Conservation (phyloP, 2,797 vertebrate species). For the Sebastes itinus region DNA sequence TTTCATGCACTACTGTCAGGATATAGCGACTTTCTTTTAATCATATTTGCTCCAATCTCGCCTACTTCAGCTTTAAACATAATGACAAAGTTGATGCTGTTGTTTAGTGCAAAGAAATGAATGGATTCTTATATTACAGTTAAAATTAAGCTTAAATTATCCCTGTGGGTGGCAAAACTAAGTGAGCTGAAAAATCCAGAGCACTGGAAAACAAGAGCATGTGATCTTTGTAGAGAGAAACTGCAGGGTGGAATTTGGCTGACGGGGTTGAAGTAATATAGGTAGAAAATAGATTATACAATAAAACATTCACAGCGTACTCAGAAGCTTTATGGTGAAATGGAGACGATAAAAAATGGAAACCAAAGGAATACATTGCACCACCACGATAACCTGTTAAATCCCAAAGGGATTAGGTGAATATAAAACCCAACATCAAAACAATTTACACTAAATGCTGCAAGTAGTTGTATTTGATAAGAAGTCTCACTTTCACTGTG, state of each 20-base stretch:
- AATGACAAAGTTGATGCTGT: conserved; percentile 9
- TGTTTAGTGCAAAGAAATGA: not conserved
- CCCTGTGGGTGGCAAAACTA: conserved; percentile 9
- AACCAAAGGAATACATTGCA: conserved; percentile 20
- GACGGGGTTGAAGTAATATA: conserved; percentile 28
- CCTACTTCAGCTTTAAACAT: not conserved
- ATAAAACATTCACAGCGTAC: conserved; percentile 36
- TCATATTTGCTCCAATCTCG: too few species aligned
- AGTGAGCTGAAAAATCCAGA: conserved; percentile 18
- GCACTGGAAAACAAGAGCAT: conserved; percentile 19
- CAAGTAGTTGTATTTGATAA: conserved; percentile 25
- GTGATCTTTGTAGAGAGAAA: conserved; percentile 20
- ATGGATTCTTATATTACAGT: not conserved
- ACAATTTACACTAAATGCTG: conserved; percentile 3
- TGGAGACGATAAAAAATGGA: conserved; percentile 8
- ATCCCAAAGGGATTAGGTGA: conserved; percentile 10
- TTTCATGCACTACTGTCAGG: too few species aligned
- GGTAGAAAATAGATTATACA: conserved; percentile 41
- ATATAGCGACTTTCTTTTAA: too few species aligned
- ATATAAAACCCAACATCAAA: not conserved
- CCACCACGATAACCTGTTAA: conserved; percentile 25
- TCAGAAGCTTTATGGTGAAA: conserved; percentile 40
- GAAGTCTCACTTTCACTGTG: conserved; percentile 25
- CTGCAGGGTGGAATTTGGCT: conserved; percentile 30
- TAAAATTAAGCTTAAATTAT: conserved; percentile 17